Base-by-base conservation (phyloP, 2,113 vertebrate species). In the Cyanoramphus novaezelandiae region DNA sequence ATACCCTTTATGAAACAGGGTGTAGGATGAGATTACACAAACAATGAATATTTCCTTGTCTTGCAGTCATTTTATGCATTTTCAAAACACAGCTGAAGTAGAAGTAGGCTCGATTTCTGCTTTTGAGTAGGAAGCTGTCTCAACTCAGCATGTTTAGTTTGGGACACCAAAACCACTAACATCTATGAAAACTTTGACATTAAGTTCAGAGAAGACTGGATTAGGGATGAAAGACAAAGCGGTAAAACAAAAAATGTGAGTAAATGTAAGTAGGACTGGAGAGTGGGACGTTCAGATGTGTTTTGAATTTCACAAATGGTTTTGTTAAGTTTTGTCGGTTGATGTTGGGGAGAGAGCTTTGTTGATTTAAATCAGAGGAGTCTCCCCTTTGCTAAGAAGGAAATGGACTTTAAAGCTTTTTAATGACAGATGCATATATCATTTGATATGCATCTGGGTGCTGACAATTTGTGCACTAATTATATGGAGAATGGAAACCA, bases 361-460 rank as follows among this genome's bases (percentile, higher is more conserved):
- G 9, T 72, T 49, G 18, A 31, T 53, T 46, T 46, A 53, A 74
- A 76, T 64, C 50, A 69, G 12, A 69, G 28, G 6, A 53, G 21
- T 77, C 86, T 90, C 27, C 11, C 13, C 90, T 88, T 53, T 72
- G 10, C 33, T 72, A 49, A 15, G 12, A 60, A 75, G 85, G 15
- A 82, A 91, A 88, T 44, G 4, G 85, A 43, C 17, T 86, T 79
- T 23, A 46, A 37, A 23, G 18, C 35, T 92, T 93, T 88, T 23
- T 28, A 79, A 89, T 88, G 16, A 69, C 60, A 72, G 10, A 62
- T 64, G 13, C 4, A 1, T 47, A 17, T 89, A 65, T 82, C 3
- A 77, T 85, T 86, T 93, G 16, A 55, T 92, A 80, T 87, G 37
- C 57, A 59, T 85, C 83, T 87, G 19, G 17, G 11, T 92, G 59